Evolutionary conservation across 2,113 vertebrate species (phyloP).

Genomic region (Bolborhynchus lineola): DNA sequence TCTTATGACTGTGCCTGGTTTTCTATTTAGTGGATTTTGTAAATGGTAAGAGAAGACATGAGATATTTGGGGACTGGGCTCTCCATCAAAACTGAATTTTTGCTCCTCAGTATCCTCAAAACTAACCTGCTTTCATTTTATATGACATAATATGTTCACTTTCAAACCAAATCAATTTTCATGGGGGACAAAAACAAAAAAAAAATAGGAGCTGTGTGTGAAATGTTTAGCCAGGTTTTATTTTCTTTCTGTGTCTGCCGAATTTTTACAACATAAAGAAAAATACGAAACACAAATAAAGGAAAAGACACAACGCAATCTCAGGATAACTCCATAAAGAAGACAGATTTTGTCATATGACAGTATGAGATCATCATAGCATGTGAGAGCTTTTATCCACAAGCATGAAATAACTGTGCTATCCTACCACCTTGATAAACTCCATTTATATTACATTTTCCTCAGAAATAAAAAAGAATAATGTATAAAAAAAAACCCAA

Average conservation of each 20-base stretch:
- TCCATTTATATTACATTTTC: slow-evolving; percentile 49
- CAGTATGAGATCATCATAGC: background rate
- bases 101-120: background rate
- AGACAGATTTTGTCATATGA: background rate
- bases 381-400: background rate
- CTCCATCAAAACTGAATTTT: background rate
- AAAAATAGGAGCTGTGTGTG: background rate
- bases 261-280: slow-evolving; percentile 17
- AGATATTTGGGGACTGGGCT: background rate
- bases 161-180: background rate
- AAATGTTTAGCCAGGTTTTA: background rate
- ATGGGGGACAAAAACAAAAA: background rate
- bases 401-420: background rate
- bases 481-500: background rate
- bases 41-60: background rate
- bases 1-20: background rate
- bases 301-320: background rate
- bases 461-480: slow-evolving; percentile 29
- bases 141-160: background rate
- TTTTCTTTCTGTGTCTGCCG: slow-evolving; percentile 15
- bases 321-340: background rate
- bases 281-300: slow-evolving; percentile 23
- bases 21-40: background rate
- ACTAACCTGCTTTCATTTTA: background rate
- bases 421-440: slow-evolving; percentile 33